A percentile compares a stretch with the other conserved stretches of the same genome.
Evolutionary conservation across 2,888 invertebrate genomes (phyloP).

Genomic region (Eupithecia pulchellata): DNA sequence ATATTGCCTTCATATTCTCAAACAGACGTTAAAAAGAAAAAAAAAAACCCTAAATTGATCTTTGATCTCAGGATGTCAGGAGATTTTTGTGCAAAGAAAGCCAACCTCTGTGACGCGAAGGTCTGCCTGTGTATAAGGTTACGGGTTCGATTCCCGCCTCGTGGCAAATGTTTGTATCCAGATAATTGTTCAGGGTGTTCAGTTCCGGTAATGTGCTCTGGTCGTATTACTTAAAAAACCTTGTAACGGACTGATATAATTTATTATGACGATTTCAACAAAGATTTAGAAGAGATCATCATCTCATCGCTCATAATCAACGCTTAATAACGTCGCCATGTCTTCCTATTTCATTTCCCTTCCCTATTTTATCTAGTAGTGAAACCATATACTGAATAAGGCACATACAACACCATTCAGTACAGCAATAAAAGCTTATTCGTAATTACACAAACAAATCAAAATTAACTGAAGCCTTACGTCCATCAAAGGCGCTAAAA

Average conservation of each 20-base stretch:
- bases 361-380: not conserved
- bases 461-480: constrained; percentile 53
- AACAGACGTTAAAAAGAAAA: too few relatives aligned
- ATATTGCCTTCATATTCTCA: too few relatives aligned
- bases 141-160: too few relatives aligned
- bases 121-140: too few relatives aligned
- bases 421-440: constrained; percentile 51
- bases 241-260: not conserved
- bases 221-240: not conserved
- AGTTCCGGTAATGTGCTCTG: too few relatives aligned
- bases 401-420: constrained; percentile 49
- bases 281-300: not conserved
- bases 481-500: constrained; percentile 55
- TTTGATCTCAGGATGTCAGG: too few relatives aligned
- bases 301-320: not conserved
- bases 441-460: constrained; percentile 60
- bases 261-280: too few relatives aligned
- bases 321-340: not conserved
- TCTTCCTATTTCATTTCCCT: not conserved
- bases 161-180: too few relatives aligned
- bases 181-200: too few relatives aligned
- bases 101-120: too few relatives aligned
- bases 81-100: too few relatives aligned
- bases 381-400: not conserved
- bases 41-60: too few relatives aligned